phyloP scores from a whole-genome alignment of 2,113 vertebrate species.

The Pitta sordida region DNA sequence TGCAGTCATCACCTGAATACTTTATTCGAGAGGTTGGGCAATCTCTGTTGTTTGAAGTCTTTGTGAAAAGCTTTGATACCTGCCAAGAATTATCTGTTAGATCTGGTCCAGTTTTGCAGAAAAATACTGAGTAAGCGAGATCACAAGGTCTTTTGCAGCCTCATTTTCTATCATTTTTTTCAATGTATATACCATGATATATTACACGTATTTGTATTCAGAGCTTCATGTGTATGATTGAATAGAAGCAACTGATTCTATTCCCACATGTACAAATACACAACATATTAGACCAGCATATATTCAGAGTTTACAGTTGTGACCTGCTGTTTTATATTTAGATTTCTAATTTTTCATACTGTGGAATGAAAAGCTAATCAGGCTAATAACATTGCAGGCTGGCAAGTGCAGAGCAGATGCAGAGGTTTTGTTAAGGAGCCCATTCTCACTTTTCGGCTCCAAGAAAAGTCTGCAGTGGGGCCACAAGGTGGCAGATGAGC shows the following conservation, averaged over 20 bases:
- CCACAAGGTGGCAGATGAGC: constrained; percentile 72
- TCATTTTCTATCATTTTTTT: background rate
- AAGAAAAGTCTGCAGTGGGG: background rate
- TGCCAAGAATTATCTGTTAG: background rate
- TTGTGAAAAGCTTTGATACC: background rate
- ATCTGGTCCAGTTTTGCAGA: background rate
- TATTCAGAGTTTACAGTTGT: background rate
- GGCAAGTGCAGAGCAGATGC: background rate
- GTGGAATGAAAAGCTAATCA: background rate
- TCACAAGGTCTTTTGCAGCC: background rate
- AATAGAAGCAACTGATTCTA: background rate
- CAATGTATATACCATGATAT: background rate
- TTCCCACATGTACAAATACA: background rate
- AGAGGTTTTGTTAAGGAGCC: background rate
- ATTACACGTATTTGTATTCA: background rate
- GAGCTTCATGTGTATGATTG: background rate
- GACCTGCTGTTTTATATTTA: background rate
- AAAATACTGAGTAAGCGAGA: background rate
- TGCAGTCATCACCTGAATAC: background rate
- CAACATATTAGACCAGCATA: background rate
- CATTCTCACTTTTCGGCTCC: background rate
- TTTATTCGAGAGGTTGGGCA: background rate
- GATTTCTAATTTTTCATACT: background rate
- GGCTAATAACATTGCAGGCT: background rate
- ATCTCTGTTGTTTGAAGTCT: background rate